phyloP scores from a whole-genome alignment of 23 tunicate species.

The Ciona savignyi region DNA sequence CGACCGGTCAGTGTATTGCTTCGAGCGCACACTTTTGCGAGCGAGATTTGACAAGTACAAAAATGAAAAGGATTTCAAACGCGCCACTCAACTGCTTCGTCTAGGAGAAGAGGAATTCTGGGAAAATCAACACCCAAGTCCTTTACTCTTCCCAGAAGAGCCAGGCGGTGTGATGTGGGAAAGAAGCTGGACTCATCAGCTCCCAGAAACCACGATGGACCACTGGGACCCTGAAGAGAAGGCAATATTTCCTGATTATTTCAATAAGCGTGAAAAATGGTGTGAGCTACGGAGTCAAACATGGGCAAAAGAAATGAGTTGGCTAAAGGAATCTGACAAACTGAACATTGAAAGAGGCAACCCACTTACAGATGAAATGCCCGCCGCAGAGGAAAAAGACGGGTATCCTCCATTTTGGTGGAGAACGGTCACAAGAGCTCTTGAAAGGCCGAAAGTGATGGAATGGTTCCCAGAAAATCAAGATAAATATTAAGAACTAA shows the following conservation, averaged over 20 bases:
- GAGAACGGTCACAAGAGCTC: constrained; percentile 77
- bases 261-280: constrained; percentile 87
- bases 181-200: constrained; percentile 30
- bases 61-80: constrained; percentile 40
- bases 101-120: constrained; percentile 98
- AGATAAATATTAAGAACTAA: constrained; percentile 5
- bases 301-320: constrained; percentile 84
- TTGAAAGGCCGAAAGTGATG: constrained; percentile 74
- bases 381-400: constrained; percentile 84
- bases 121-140: constrained; percentile 68
- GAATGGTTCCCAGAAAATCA: constrained; percentile 59
- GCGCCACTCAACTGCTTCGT: constrained; percentile 68
- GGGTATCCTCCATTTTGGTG: constrained; percentile 99
- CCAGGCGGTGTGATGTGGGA: constrained; percentile 49
- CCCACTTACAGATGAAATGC: constrained; percentile 55
- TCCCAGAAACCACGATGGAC: constrained; percentile 19
- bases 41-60: constrained; percentile 80
- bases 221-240: constrained; percentile 62
- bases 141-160: constrained; percentile 32
- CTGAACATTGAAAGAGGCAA: constrained; percentile 37
- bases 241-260: constrained; percentile 90
- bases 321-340: constrained; percentile 79
- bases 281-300: constrained; percentile 39
- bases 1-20: constrained; percentile 36
- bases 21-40: constrained; percentile 73